Evolutionary conservation across 2,113 vertebrate species (phyloP), one percentile per base, ranked within the genome.

Genomic region (Prinia subflava): DNA sequence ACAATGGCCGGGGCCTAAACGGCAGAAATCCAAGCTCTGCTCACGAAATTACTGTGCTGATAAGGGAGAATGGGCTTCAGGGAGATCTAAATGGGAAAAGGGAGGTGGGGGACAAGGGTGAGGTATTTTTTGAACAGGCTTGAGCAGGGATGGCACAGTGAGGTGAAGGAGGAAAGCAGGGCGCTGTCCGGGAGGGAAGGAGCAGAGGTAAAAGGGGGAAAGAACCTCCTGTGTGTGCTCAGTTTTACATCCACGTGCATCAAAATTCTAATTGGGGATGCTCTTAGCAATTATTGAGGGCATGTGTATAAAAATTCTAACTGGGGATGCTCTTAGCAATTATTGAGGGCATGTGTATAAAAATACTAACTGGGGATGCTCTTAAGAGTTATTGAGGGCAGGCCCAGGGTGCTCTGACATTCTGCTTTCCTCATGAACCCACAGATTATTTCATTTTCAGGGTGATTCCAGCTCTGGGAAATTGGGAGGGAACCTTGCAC

Each of bases 11-110:
- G 95, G 98, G 98, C 97, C 98, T 98, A 98, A 98, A 97, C 98
- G 98, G 99, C 98, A 99, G 99, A 99, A 99, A 99, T 98, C 98
- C 98, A 98, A 99, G 98, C 99, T 98, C 98, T 96, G 98, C 98
- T 98, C 97, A 96, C 96, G 98, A 99, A 99, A 98, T 99, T 98
- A 98, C 98, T 97, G 97, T 92, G 98, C 98, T 98, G 99, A 99
- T 99, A 99, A 99, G 98, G 97, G 95, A 92, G 98, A 98, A 99
- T 98, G 98, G 98, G 98, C 98, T 98, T 98, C 95, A 96, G 97
- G 96, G 97, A 98, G 98, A 98, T 97, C 98, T 98, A 95, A 97
- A 98, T 98, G 98, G 98, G 97, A 97, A 97, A 96, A 97, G 97
- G 97, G 97, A 96, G 97, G 97, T 76, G 92, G 82, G 87, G 83